A percentile compares a stretch with the other conserved stretches of the same genome.
phyloP scores from a whole-genome alignment of 2,888 invertebrate genomes.

The Calliphora vomitoria region DNA sequence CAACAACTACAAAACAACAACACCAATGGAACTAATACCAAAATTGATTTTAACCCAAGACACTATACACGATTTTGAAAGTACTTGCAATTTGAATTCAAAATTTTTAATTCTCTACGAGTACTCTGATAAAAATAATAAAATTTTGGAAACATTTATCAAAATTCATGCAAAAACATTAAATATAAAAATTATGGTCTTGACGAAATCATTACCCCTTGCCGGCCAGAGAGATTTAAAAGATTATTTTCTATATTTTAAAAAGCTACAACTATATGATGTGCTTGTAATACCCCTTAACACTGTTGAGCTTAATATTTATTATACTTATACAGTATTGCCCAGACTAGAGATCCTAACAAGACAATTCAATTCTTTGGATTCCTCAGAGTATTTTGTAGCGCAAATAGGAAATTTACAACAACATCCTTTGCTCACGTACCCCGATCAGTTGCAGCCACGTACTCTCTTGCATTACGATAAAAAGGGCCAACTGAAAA shows the following conservation, averaged over 20 bases:
- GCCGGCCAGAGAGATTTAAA: background rate
- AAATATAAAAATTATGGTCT: slow-evolving; percentile 5
- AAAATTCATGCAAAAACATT: background rate
- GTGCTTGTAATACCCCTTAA: background rate
- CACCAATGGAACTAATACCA: background rate
- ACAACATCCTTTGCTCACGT: slow-evolving; percentile 21
- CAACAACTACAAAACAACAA: background rate
- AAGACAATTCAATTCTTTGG: background rate
- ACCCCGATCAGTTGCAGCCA: slow-evolving; percentile 56
- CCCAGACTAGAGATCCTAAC: background rate
- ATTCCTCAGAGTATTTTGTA: background rate
- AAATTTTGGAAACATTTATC: slow-evolving; percentile 7
- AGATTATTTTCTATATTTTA: slow-evolving; percentile 19
- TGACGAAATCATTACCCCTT: background rate
- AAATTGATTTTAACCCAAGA: background rate
- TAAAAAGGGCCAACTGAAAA: slow-evolving; percentile 13
- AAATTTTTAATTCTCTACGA: slow-evolving; percentile 19
- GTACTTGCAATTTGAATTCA: background rate
- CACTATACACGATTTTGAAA: background rate
- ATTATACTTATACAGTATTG: background rate
- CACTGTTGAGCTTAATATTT: background rate
- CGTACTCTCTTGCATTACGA: slow-evolving; percentile 32
- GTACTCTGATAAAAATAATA: background rate
- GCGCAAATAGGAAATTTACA: background rate
- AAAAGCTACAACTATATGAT: slow-evolving; percentile 6